These are phyloP conservation scores for Hypomecis atomaria DNA, from an alignment of 2,888 invertebrate species.

Conservation along the genomic window DNA sequence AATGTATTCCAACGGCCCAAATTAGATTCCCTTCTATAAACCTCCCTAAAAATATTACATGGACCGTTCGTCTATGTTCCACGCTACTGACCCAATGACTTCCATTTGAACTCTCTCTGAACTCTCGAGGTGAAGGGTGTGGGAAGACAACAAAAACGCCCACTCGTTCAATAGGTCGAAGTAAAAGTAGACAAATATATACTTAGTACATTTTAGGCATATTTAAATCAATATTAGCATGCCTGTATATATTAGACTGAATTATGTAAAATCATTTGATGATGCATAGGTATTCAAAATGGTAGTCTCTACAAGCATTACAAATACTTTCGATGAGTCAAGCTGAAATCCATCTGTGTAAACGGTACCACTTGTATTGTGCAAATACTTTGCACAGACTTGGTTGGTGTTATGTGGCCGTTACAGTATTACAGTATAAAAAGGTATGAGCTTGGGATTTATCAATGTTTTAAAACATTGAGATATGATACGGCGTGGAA, in stretches of 20 bases:
- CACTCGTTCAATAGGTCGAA: slow-evolving; percentile 48
- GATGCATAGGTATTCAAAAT: background rate
- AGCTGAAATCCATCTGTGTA: slow-evolving; percentile 45
- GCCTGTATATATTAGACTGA: slow-evolving; percentile 9
- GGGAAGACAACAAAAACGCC: slow-evolving; percentile 53
- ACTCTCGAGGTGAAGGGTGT: slow-evolving; percentile 55
- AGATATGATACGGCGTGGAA: slow-evolving; percentile 65
- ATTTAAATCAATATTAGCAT: slow-evolving; percentile 49
- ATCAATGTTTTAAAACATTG: slow-evolving; percentile 35
- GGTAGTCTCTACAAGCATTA: slow-evolving; percentile 8
- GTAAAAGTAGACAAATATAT: slow-evolving; percentile 19
- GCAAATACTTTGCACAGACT: slow-evolving; percentile 24
- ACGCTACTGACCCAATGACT: slow-evolving; percentile 57
- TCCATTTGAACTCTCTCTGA: slow-evolving; percentile 56
- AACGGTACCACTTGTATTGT: slow-evolving; percentile 43
- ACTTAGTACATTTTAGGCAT: slow-evolving; percentile 34
- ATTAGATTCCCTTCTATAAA: slow-evolving; percentile 22
- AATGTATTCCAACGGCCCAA: slow-evolving; percentile 10
- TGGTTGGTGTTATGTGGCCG: slow-evolving; percentile 23
- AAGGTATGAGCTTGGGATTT: slow-evolving; percentile 38
- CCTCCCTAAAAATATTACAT: slow-evolving; percentile 26
- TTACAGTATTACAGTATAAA: slow-evolving; percentile 26
- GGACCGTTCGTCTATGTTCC: slow-evolving; percentile 43
- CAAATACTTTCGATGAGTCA: slow-evolving; percentile 31
- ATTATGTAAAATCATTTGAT: slow-evolving; percentile 7